phyloP scores from a whole-genome alignment of 2,797 vertebrate species.

The Spea hammondii region DNA sequence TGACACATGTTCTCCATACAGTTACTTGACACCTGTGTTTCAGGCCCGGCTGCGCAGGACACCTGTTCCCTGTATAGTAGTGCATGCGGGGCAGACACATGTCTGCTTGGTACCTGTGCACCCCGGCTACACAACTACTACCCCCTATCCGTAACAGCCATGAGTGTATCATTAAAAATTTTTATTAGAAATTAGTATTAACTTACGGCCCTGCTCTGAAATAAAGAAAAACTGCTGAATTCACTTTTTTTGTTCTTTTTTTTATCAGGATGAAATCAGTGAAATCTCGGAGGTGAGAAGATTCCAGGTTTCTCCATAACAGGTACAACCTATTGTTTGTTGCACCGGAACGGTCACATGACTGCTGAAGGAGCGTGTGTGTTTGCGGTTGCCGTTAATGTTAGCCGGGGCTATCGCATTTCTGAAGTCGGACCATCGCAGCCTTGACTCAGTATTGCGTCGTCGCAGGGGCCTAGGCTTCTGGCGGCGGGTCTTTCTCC shows the following conservation, averaged over 20 bases:
- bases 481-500: too few species aligned
- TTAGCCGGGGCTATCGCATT: too few species aligned
- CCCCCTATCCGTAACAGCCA: too few species aligned
- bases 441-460: too few species aligned
- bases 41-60: neutral
- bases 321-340: slow-evolving; percentile 20
- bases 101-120: neutral
- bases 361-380: neutral
- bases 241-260: neutral
- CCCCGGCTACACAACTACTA: too few species aligned
- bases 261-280: slow-evolving; percentile 38
- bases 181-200: too few species aligned
- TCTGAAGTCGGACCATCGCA: too few species aligned
- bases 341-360: neutral
- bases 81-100: neutral
- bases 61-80: neutral
- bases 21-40: slow-evolving; percentile 27
- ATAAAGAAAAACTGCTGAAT: neutral
- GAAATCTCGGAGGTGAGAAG: neutral
- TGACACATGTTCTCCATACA: slow-evolving; percentile 12
- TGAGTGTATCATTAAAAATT: too few species aligned
- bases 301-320: slow-evolving; percentile 5
- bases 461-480: too few species aligned
- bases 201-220: too few species aligned
- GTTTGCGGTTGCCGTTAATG: neutral